Evolutionary conservation across 2,797 vertebrate species (phyloP).

Genomic region (Luscinia megarhynchos): DNA sequence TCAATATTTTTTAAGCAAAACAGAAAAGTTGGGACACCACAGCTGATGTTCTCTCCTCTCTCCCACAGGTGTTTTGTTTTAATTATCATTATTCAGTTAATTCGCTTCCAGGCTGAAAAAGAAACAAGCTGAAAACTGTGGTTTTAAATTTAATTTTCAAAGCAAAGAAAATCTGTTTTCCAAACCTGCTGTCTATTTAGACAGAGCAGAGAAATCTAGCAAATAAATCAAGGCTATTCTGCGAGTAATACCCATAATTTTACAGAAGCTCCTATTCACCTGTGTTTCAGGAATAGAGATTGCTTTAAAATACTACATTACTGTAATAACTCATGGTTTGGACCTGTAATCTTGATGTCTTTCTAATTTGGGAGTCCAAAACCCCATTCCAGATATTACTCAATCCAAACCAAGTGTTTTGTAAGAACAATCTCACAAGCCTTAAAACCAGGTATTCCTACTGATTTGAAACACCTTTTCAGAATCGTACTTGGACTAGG

Average conservation of each 20-base stretch:
- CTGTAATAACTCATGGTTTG: conserved; percentile 19
- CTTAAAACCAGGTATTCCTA: conserved; percentile 24
- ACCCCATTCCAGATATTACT: conserved; percentile 37
- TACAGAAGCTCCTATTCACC: not conserved
- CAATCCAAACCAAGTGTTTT: conserved; percentile 18
- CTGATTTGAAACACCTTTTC: conserved; percentile 2
- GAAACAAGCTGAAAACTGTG: not conserved
- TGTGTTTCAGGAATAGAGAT: conserved; percentile 24
- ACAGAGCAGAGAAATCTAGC: conserved; percentile 2
- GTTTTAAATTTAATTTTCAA: not conserved
- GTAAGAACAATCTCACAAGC: conserved; percentile 23
- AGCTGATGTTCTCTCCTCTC: not conserved
- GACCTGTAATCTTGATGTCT: conserved; percentile 21
- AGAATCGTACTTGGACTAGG: not conserved
- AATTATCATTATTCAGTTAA: not conserved
- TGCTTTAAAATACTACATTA: conserved; percentile 28
- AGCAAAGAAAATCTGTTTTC: not conserved
- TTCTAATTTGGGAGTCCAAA: conserved; percentile 27
- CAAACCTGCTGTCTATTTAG: not conserved
- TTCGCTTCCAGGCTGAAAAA: not conserved
- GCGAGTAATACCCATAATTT: not conserved
- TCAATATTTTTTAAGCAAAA: not conserved
- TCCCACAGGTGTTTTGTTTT: not conserved
- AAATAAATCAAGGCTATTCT: conserved; percentile 12
- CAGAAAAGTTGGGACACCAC: not conserved